Conservation (phyloP, 2,797 vertebrate species). For the Kryptolebias ocellatus region DNA sequence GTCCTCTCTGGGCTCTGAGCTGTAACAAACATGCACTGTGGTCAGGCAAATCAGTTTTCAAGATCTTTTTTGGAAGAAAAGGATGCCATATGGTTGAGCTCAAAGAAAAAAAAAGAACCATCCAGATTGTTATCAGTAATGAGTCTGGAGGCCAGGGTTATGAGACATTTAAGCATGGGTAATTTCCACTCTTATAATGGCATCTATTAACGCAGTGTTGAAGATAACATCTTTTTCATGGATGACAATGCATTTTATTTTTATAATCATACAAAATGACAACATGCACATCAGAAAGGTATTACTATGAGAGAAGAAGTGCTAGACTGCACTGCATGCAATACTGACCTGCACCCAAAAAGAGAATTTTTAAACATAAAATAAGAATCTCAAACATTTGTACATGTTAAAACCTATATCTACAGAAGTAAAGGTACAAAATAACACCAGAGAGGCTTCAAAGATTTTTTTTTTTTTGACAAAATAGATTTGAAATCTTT, state of each 20-base stretch:
- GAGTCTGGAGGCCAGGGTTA: no score
- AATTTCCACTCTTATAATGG: not conserved
- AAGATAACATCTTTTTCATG: constrained; percentile 2
- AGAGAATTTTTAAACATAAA: not conserved
- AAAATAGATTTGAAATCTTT: no score
- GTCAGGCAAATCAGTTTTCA: constrained; percentile 1
- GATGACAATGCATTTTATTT: not conserved
- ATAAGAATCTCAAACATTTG: no score
- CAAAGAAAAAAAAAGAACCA: not conserved
- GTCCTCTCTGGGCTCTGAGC: not conserved
- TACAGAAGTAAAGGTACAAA: not conserved
- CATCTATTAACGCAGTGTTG: not conserved
- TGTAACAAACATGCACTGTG: not conserved
- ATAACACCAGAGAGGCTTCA: not conserved
- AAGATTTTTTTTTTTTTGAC: not conserved
- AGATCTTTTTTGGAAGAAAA: not conserved
- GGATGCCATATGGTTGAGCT: no score
- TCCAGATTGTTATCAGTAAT: not conserved
- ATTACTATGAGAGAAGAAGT: no score
- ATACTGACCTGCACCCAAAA: not conserved
- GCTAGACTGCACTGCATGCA: no score
- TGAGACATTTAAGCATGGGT: no score
- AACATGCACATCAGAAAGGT: not conserved
- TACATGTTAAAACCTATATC: not conserved
- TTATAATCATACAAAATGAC: not conserved